Evolutionary conservation across 2,113 vertebrate species (phyloP), one percentile per base, ranked within the genome.

Genomic region (Protobothrops mucrosquamatus): DNA sequence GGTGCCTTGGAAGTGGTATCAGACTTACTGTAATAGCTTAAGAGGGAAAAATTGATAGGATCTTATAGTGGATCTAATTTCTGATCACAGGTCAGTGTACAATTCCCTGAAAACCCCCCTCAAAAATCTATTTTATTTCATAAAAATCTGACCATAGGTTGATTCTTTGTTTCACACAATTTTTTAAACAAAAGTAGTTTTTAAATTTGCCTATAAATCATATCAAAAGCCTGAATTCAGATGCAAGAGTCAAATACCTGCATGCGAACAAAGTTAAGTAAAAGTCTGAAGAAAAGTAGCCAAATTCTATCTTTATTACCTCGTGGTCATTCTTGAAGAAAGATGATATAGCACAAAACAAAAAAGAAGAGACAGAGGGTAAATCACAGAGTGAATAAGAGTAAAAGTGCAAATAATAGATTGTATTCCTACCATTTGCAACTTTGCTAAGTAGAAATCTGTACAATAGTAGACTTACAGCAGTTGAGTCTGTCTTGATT

Each of bases 1-100:
- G 89, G 94, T 95, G 90, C 94, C 91, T 95, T 52, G 92, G 90
- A 96, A 96, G 92, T 95, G 89, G 81, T 91, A 55, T 29, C 94
- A 91, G 90, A 92, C 89, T 94, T 91, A 69, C 91, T 88, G 3
- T 91, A 95, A 91, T 90, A 56, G 22, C 24, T 56, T 46, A 93
- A 26, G 90, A 14, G 92, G 88, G 46, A 92, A 92, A 46, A 24
- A 22, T 74, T 55, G 94, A 94, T 55, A 94, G 93, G 85, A 93
- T 85, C 85, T 26, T 87, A 90, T 29, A 55, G 12, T n/a, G 48
- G 69, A 18, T 89, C 46, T 89, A n/a, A 54, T 92, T 93, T 93
- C 87, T 89, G 56, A 91, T 61, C 55, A 26, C 2, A 18, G 10
- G 54, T 43, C 20, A 91, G 10, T 43, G 7, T 9, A 89, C 54